Evolutionary conservation across 2,888 invertebrate genomes (phyloP).

Genomic region (Acronicta psi): DNA sequence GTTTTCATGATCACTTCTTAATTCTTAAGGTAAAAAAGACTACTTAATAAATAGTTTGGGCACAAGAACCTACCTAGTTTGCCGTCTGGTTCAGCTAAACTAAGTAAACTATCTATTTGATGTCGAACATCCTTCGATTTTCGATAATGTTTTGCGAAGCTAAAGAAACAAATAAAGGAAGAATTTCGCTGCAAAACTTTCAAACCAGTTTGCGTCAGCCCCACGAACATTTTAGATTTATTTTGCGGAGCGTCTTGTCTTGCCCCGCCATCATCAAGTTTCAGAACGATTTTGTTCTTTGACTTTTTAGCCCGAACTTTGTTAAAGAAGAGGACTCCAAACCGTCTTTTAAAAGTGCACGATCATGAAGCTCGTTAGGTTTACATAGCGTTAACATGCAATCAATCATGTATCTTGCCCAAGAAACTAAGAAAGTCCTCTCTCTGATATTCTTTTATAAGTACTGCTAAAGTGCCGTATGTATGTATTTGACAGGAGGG

Average conservation of each 20-base stretch:
- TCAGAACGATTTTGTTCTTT: conserved; percentile 27
- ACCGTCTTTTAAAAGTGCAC: conserved; percentile 28
- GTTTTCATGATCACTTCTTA: no score
- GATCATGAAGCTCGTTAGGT: conserved; percentile 24
- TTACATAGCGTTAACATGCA: conserved; percentile 33
- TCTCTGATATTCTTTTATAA: conserved; percentile 18
- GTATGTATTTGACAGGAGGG: conserved; percentile 14
- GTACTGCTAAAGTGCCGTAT: conserved; percentile 1
- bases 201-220: conserved; percentile 30
- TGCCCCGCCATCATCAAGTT: conserved; percentile 21
- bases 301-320: conserved; percentile 23
- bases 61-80: no score
- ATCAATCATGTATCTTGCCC: conserved; percentile 54
- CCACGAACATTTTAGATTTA: conserved; percentile 32
- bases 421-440: conserved; percentile 42
- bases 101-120: background rate
- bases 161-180: conserved; percentile 29
- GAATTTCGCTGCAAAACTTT: conserved; percentile 30
- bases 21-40: no score
- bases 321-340: conserved; percentile 13
- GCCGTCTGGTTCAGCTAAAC: background rate
- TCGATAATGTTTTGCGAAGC: conserved; percentile 7
- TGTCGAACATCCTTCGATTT: conserved; percentile 6
- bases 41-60: no score
- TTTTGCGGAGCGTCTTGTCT: conserved; percentile 22